Evolutionary conservation across 2,888 invertebrate genomes (phyloP).

Genomic region (Dasypolia templi): DNA sequence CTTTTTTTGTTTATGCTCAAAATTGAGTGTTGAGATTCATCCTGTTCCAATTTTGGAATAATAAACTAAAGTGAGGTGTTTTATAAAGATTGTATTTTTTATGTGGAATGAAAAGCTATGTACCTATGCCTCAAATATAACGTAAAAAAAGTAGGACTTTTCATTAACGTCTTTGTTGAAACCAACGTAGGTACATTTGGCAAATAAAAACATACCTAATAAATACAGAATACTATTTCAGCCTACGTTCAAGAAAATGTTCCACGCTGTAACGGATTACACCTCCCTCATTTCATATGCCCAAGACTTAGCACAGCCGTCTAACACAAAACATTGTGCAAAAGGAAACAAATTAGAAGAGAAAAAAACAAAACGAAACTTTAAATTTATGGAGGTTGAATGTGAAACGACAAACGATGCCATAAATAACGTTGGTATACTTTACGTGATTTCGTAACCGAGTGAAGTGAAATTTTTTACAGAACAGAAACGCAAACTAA

Average conservation of each 20-base stretch:
- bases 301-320: slow-evolving; percentile 47
- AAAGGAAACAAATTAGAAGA: slow-evolving; percentile 67
- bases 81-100: not conserved
- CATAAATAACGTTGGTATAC: slow-evolving; percentile 66
- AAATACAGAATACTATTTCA: not conserved
- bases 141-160: too few relatives aligned
- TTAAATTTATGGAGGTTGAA: slow-evolving; percentile 66
- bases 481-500: slow-evolving; percentile 64
- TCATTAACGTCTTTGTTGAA: not conserved
- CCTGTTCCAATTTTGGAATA: accelerated
- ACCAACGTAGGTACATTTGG: not conserved
- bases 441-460: slow-evolving; percentile 67
- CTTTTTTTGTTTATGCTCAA: too few relatives aligned
- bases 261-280: slow-evolving; percentile 25
- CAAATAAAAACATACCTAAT: not conserved
- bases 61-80: not conserved
- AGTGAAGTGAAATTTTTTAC: slow-evolving; percentile 65
- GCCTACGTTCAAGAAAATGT: slow-evolving; percentile 18
- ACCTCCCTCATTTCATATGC: slow-evolving; percentile 45
- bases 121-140: not conserved
- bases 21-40: too few relatives aligned
- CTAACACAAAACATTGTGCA: slow-evolving; percentile 61
- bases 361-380: slow-evolving; percentile 63
- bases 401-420: slow-evolving; percentile 68
- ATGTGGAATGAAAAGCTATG: not conserved